Conservation (phyloP, 2,797 vertebrate species). For the Tokudaia tokunoshimensis region DNA sequence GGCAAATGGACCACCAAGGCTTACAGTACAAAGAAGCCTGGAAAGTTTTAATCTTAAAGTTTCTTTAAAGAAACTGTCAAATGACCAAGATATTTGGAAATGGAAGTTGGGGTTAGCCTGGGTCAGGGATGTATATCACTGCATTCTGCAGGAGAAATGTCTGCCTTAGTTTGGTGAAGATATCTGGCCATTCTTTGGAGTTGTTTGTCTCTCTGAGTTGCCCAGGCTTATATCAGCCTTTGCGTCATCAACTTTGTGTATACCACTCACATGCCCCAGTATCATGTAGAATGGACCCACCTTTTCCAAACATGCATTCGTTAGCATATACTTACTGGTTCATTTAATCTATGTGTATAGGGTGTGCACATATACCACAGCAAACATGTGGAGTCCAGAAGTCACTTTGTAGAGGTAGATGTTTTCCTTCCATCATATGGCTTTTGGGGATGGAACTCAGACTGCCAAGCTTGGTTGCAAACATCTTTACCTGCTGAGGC, state of each 20-base stretch:
- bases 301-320: not conserved
- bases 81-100: not conserved
- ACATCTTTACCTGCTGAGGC: not conserved
- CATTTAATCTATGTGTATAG: not conserved
- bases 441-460: not conserved
- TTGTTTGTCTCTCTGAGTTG: not conserved
- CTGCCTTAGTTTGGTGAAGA: not conserved
- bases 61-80: not conserved
- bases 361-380: not conserved
- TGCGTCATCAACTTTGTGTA: not conserved
- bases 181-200: not conserved
- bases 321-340: not conserved
- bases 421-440: not conserved
- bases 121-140: not conserved
- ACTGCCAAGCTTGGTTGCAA: not conserved
- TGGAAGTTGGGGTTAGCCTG: not conserved
- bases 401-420: not conserved
- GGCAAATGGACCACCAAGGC: not conserved
- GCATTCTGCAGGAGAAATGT: not conserved
- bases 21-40: not conserved
- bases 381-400: not conserved
- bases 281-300: slow-evolving; percentile 1
- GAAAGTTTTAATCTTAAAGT: not conserved
- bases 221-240: not conserved
- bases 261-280: slow-evolving; percentile 35